phyloP scores from a whole-genome alignment of 1,140 invertebrate species.

The Leptinotarsa undecemlineata region DNA sequence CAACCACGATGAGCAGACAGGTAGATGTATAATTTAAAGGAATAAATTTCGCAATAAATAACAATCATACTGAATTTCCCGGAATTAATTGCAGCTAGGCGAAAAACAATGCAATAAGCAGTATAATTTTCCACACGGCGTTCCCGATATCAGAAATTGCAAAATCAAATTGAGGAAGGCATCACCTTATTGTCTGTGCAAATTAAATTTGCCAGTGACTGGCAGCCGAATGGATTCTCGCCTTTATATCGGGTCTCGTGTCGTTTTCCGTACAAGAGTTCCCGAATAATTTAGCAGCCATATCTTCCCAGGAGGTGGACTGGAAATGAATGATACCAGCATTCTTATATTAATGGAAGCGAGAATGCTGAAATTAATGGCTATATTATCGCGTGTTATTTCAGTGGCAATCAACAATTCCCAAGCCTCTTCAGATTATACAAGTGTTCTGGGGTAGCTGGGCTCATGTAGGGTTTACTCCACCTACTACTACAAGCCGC shows the following conservation, averaged over 20 bases:
- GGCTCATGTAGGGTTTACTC: too few relatives aligned
- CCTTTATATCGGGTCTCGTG: not conserved
- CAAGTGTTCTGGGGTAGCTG: too few relatives aligned
- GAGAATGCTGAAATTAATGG: not conserved
- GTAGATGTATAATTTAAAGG: conserved; percentile 11
- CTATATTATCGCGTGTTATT: too few relatives aligned
- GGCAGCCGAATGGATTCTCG: conserved; percentile 12
- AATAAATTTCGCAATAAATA: conserved; percentile 19
- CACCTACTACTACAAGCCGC: too few relatives aligned
- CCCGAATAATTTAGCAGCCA: not conserved
- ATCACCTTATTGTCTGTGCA: conserved; percentile 28
- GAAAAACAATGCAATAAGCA: conserved; percentile 27
- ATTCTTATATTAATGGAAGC: not conserved
- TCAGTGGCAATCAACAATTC: too few relatives aligned
- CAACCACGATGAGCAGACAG: not conserved
- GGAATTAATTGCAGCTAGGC: conserved; percentile 22
- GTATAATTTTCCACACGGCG: conserved; percentile 23
- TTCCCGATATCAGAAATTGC: conserved; percentile 27
- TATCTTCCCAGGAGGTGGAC: not conserved
- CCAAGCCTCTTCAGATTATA: too few relatives aligned
- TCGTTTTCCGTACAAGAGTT: conserved; percentile 8
- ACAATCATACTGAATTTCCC: conserved; percentile 12
- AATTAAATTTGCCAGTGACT: conserved; percentile 27
- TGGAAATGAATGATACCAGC: not conserved
- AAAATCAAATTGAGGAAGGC: conserved; percentile 24